Evolutionary conservation across 2,797 vertebrate genomes (phyloP).

Genomic region (Megaceryle alcyon): DNA sequence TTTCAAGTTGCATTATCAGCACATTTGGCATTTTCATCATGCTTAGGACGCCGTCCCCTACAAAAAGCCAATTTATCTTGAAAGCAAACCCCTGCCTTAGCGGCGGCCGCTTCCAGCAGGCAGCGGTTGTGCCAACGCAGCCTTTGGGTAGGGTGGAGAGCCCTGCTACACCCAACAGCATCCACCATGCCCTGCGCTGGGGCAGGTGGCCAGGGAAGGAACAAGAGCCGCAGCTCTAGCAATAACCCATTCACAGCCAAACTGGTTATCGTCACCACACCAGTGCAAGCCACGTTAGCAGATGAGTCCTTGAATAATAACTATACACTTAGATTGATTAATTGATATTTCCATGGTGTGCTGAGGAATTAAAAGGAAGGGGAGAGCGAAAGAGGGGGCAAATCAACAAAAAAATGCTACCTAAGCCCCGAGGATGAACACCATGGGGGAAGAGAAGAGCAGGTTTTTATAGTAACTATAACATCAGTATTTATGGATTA

Average conservation of each 20-base stretch:
- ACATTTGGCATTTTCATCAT: slow-evolving; percentile 27
- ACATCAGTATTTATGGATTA: not conserved
- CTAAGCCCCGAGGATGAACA: not conserved
- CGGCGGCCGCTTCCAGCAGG: not conserved
- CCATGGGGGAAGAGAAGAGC: not conserved
- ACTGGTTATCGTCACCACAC: not conserved
- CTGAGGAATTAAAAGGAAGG: not conserved
- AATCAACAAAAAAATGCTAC: not conserved
- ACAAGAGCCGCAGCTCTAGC: not conserved
- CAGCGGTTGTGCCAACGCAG: not conserved
- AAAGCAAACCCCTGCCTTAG: not conserved
- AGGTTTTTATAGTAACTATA: not conserved
- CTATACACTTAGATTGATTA: slow-evolving; percentile 12
- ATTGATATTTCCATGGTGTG: not conserved
- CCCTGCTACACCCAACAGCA: not conserved
- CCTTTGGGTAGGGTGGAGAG: not conserved
- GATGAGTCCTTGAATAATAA: not conserved
- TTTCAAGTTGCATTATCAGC: slow-evolving; percentile 44
- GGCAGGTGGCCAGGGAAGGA: not conserved
- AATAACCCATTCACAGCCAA: not conserved
- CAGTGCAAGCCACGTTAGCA: not conserved
- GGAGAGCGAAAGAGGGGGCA: not conserved
- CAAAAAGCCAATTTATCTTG: slow-evolving; percentile 14
- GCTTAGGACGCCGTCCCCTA: not conserved
- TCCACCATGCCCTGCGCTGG: fast-evolving